Conservation (phyloP, 2,113 vertebrate species). For the Oreochromis spilurus region DNA sequence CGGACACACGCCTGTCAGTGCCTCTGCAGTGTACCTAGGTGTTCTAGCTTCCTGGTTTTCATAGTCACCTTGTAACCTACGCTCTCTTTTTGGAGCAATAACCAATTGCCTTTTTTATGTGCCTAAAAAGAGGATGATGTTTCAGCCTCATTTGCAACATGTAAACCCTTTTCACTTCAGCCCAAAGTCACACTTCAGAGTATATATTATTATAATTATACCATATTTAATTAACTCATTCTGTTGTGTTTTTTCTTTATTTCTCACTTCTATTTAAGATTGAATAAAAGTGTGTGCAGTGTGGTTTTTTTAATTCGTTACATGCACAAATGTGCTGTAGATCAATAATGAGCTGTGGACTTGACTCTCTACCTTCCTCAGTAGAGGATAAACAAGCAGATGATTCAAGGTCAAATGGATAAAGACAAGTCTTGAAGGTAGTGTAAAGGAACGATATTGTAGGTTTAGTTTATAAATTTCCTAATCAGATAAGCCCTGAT, state of each 20-base stretch:
- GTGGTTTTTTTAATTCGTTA: too few species aligned
- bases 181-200: neutral
- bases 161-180: neutral
- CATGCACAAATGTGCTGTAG: neutral
- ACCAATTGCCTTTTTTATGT: neutral
- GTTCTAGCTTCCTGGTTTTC: constrained; percentile 37
- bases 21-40: constrained; percentile 5
- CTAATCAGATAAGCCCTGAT: neutral
- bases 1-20: constrained; percentile 9
- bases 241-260: neutral
- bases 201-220: neutral
- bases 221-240: neutral
- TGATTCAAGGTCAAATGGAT: constrained; percentile 10
- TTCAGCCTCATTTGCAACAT: neutral
- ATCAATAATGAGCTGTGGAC: neutral
- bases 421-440: neutral
- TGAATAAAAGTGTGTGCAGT: neutral
- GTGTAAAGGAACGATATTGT: neutral
- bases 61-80: constrained; percentile 30
- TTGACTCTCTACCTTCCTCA: neutral
- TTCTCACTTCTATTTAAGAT: neutral
- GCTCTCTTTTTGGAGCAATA: neutral
- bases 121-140: neutral
- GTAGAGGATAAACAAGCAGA: neutral
- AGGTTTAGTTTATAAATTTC: neutral